A percentile compares a stretch with the other conserved stretches of the same genome.
phyloP scores from a whole-genome alignment of 2,797 vertebrate genomes.

The Garrulus glandarius region DNA sequence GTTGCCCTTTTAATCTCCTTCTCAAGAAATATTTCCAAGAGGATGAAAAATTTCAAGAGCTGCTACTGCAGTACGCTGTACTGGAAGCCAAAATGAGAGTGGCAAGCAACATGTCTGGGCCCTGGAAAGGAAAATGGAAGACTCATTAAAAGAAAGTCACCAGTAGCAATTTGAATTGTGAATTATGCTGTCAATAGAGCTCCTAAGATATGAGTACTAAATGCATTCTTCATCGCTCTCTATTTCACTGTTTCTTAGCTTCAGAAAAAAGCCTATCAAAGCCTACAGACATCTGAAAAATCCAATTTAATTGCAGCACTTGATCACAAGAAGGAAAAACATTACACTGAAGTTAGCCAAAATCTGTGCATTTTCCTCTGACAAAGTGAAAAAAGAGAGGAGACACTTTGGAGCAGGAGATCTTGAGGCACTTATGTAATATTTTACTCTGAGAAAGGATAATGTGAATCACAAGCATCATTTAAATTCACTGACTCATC shows the following conservation, averaged over 20 bases:
- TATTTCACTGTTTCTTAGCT: neutral
- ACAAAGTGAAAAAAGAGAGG: neutral
- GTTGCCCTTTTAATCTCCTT: neutral
- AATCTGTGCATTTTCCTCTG: neutral
- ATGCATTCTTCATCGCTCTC: neutral
- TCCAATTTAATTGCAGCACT: neutral
- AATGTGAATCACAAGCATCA: rapidly evolving
- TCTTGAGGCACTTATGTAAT: neutral
- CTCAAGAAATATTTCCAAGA: neutral
- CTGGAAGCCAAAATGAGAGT: neutral
- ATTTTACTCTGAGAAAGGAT: neutral
- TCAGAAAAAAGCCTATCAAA: neutral
- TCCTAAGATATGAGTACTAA: neutral
- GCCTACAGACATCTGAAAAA: neutral
- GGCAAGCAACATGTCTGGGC: neutral
- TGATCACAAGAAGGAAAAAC: neutral
- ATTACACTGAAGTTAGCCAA: neutral
- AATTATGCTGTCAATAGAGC: neutral
- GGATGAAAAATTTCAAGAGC: neutral
- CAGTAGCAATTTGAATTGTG: neutral
- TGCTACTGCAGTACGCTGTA: neutral
- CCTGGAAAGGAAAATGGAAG: neutral
- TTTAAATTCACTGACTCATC: neutral
- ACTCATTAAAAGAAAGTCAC: neutral
- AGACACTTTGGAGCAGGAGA: neutral